Evolutionary conservation across 2,888 invertebrate genomes (phyloP), one percentile per base, ranked within the genome.

Genomic region (Caenorhabditis sp.): DNA sequence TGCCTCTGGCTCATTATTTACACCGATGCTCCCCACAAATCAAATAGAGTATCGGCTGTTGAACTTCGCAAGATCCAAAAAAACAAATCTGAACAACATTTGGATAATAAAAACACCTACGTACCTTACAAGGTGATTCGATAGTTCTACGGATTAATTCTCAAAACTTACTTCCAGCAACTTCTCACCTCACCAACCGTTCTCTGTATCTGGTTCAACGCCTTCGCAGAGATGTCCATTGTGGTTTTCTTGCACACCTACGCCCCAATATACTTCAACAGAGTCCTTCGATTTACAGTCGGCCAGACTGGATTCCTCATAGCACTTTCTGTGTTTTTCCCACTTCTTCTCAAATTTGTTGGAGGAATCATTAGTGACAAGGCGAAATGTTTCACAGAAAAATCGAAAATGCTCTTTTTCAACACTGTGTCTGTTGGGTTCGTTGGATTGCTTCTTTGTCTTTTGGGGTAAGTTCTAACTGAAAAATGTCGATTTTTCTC

Each of bases 211-310:
- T 84, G 83, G 85, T 62, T 81, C 38, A 85, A 85, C 62, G 83
- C 85, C 1, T 82, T 85, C 49, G 82, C 81, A 10, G 85, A 85
- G 69, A 81, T 85, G 74, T 80, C 83, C 27, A 78, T 82, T 7
- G 80, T 83, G 14, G 82, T 83, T 1, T 77, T 85, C 57, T 72
- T 85, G 50, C 77, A 85, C 36, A 85, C 84, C 38, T 85, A 85
- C 65, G 78, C 82, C 14, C 85, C 85, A 26, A 77, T 82, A 12
- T 85, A 83, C 64, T 77, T 83, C 67, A 77, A 80, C 59, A 71
- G 81, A 52, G 80, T 79, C 52, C 77, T 84, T 4, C 53, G 70
- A 59, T 84, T 82, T 62, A 69, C 69, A 52, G 69, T 69, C n/a
- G 60, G 64, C 14, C 58, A 70, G 56, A 76, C 76, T 14, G 76